phyloP scores from a whole-genome alignment of 1,140 invertebrate species.

The Cepaea nemoralis region DNA sequence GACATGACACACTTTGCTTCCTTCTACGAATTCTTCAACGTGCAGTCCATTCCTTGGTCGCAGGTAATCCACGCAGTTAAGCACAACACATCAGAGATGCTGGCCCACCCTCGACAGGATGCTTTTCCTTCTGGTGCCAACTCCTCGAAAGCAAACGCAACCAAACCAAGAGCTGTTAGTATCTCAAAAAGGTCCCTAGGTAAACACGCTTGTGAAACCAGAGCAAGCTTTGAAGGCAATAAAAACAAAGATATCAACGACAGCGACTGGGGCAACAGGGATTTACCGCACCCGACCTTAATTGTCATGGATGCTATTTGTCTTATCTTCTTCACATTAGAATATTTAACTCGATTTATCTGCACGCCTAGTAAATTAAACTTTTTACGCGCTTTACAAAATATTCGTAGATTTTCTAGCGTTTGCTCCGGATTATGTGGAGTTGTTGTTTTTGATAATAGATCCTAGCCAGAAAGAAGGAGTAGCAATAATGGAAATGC shows the following conservation, averaged over 20 bases:
- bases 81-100: not conserved
- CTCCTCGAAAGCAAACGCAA: not conserved
- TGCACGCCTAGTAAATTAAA: slow-evolving; percentile 65
- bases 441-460: slow-evolving; percentile 57
- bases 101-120: not conserved
- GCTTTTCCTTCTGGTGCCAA: too few relatives aligned
- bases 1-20: slow-evolving; percentile 47
- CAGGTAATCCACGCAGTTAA: not conserved
- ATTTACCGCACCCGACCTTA: slow-evolving; percentile 60
- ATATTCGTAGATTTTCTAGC: slow-evolving; percentile 69
- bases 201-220: not conserved
- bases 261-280: not conserved
- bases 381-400: slow-evolving; percentile 64
- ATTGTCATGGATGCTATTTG: slow-evolving; percentile 64
- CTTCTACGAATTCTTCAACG: slow-evolving; percentile 59
- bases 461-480: slow-evolving; percentile 54
- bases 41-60: slow-evolving; percentile 38
- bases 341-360: slow-evolving; percentile 63
- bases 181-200: not conserved
- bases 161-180: not conserved
- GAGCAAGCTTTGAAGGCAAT: not conserved
- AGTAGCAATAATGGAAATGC: slow-evolving; percentile 64
- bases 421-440: slow-evolving; percentile 65
- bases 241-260: not conserved
- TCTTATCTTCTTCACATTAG: slow-evolving; percentile 67